phyloP scores from a whole-genome alignment of 2,113 vertebrate genomes.

The Bubo scandiacus region DNA sequence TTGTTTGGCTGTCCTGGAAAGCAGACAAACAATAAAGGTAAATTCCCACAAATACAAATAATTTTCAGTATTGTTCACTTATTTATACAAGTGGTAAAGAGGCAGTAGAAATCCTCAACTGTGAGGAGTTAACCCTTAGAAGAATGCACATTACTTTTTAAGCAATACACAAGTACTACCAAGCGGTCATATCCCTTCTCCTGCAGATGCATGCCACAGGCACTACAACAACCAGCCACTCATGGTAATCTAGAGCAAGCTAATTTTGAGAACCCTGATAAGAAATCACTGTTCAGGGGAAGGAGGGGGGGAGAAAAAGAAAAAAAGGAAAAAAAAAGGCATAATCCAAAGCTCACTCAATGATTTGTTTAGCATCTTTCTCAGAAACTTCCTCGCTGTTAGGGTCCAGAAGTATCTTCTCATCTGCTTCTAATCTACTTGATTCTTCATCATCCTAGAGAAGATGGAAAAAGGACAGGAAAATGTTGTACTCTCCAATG shows the following conservation, averaged over 20 bases:
- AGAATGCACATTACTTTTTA: background rate
- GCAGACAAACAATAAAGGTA: background rate
- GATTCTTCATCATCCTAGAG: slow-evolving; percentile 84
- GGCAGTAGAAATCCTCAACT: background rate
- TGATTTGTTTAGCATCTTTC: slow-evolving; percentile 82
- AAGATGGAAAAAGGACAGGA: background rate
- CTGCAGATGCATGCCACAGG: background rate
- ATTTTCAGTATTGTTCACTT: background rate
- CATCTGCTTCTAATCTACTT: slow-evolving; percentile 80
- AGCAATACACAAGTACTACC: background rate
- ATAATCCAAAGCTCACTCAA: slow-evolving; percentile 76
- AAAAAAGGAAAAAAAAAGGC: background rate
- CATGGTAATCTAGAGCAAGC: background rate
- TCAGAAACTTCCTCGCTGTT: slow-evolving; percentile 72
- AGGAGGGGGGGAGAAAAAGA: background rate
- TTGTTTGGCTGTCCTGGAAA: slow-evolving; percentile 84
- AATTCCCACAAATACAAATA: background rate
- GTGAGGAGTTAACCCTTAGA: background rate
- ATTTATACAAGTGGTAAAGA: background rate
- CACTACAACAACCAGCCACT: background rate
- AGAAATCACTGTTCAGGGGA: background rate
- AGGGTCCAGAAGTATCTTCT: slow-evolving; percentile 83
- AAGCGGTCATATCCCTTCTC: background rate
- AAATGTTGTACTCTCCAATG: background rate
- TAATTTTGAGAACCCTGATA: background rate